These are phyloP conservation scores for Atta colombica DNA, from an alignment of 1,140 invertebrate species.

Conservation along the genomic window DNA sequence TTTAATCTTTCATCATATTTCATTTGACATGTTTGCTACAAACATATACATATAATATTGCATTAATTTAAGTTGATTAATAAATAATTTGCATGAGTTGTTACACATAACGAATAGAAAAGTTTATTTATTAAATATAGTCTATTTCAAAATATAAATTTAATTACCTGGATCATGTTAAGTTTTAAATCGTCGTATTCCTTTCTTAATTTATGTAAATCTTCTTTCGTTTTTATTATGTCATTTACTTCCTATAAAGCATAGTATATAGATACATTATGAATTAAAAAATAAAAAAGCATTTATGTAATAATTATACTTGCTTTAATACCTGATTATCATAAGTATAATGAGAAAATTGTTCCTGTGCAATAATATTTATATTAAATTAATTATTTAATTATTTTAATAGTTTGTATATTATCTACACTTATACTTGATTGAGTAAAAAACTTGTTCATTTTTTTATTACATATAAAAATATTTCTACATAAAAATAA, in stretches of 20 bases:
- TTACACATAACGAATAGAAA: not conserved
- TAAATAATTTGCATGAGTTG: not conserved
- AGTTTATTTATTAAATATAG: constrained; percentile 31
- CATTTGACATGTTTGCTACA: constrained; percentile 73
- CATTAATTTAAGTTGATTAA: constrained; percentile 7
- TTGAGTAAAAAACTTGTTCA: not conserved
- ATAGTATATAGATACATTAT: not conserved
- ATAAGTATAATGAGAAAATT: constrained; percentile 16
- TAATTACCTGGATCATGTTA: constrained; percentile 68
- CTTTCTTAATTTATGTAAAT: constrained; percentile 77
- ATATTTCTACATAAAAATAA: not conserved
- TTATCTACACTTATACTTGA: not conserved
- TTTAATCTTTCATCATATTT: constrained; percentile 72
- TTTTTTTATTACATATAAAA: not conserved
- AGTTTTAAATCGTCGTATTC: constrained; percentile 80
- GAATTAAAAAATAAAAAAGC: not conserved
- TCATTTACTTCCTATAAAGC: constrained; percentile 75
- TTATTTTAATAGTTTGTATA: not conserved
- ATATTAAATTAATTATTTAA: not conserved
- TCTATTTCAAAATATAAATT: constrained; percentile 15
- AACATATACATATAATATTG: constrained; percentile 16
- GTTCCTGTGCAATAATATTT: constrained; percentile 9
- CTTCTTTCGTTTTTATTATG: constrained; percentile 76
- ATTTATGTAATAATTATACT: not conserved
- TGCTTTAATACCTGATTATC: constrained; percentile 52